Evolutionary conservation across 1,140 invertebrate species (phyloP).

Genomic region (Dendrolimus punctatus): DNA sequence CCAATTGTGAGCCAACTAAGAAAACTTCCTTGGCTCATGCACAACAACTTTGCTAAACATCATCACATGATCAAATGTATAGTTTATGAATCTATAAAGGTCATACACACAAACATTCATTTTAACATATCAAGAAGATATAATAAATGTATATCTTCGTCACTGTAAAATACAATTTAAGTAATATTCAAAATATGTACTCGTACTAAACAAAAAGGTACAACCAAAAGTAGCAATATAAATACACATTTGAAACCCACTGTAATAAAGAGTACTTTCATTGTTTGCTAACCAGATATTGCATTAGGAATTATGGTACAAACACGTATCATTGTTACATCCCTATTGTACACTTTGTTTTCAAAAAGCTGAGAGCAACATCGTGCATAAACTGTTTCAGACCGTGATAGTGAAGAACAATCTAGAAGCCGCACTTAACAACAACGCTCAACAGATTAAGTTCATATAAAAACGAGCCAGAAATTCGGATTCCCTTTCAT

Average conservation of each 20-base stretch:
- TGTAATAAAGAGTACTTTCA: slow-evolving; percentile 1
- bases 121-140: no score
- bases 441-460: no score
- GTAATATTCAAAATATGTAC: neutral
- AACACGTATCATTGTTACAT: slow-evolving; percentile 22
- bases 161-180: neutral
- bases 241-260: neutral
- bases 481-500: no score
- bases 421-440: no score
- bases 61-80: no score
- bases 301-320: neutral
- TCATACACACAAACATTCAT: no score
- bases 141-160: slow-evolving; percentile 1
- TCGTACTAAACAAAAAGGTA: neutral
- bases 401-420: slow-evolving; percentile 3
- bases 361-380: slow-evolving; percentile 32
- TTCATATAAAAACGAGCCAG: no score
- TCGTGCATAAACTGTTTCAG: slow-evolving; percentile 40
- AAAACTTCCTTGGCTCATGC: no score
- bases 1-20: no score
- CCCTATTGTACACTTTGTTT: slow-evolving; percentile 37
- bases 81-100: no score
- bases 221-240: neutral
- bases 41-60: no score
- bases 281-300: neutral